Base-by-base conservation (phyloP, 2,888 invertebrate genomes). In the Agriopis aurantiaria region DNA sequence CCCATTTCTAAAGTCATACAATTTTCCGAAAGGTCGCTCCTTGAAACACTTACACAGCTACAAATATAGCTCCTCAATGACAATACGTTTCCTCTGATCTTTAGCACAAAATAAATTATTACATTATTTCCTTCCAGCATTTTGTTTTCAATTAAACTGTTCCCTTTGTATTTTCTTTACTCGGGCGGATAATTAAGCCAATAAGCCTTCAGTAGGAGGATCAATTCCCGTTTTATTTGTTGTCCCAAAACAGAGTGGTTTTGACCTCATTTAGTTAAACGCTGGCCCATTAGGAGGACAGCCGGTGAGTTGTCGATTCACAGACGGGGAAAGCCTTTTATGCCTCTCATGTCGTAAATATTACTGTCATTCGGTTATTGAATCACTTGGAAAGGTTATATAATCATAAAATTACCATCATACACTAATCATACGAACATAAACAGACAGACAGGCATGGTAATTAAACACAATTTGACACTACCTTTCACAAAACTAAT, bases 191-290 rank as follows among this genome's bases (percentile, higher is more conserved):
- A 74, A 75, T 74, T 68, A 74, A 70, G 68, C 65, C 68, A 68
- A 69, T 67, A 66, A 73, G 69, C 75, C 58, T 69, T 33, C 60
- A 63, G 66, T 51, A 65, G 67, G 72, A 58, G 71, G 68, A 73
- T 69, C 72, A 59, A 69, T 69, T 74, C 58, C 14, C 66, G 67
- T 74, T 76, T 73, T 76, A 73, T 76, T 76, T 70, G 73, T 67
- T 71, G 73, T 73, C 68, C 74, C 69, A 9, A 65, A 73, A 71
- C 71, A 71, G 67, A 74, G 68, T 72, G 63, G 72, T 69, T 67
- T 71, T 67, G 75, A 68, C 75, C 72, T 71, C 72, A 71, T 76
- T 74, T 66, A 64, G 66, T 65, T 72, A 74, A 76, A 68, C 70
- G 67, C 51, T 55, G 60, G 51, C 59, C 75, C 65, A 71, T 72